Conservation (phyloP, 2,888 invertebrate species). For the Xestoiulus laeticollis region DNA sequence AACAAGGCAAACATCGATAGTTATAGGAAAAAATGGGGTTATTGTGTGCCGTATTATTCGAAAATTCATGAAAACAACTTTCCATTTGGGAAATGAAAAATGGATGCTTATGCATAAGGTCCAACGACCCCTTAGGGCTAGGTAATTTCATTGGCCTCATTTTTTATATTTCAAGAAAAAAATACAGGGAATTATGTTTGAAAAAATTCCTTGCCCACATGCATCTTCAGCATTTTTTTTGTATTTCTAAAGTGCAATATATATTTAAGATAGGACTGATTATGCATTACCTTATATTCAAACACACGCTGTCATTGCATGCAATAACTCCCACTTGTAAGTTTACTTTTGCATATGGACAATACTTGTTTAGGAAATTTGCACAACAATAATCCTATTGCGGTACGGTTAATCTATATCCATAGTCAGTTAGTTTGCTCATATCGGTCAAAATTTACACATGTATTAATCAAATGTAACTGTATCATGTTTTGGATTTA, state of each 20-base stretch:
- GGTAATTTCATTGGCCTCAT: constrained; percentile 39
- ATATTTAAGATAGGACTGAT: neutral
- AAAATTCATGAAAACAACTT: constrained; percentile 38
- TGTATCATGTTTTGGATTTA: neutral
- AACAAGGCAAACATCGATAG: constrained; percentile 13
- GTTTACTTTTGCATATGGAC: neutral
- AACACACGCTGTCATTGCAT: neutral
- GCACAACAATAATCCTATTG: neutral
- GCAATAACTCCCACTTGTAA: neutral
- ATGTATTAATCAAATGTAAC: neutral
- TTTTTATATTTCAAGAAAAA: neutral
- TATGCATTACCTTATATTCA: neutral
- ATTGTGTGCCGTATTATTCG: neutral
- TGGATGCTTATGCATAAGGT: neutral
- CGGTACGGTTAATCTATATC: neutral
- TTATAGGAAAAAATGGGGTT: constrained; percentile 16
- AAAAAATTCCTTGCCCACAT: neutral
- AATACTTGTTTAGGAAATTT: neutral
- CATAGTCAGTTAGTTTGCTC: neutral
- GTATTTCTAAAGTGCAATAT: neutral
- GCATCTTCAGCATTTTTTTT: neutral
- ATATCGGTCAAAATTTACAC: neutral
- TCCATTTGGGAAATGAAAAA: constrained; percentile 10
- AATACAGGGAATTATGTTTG: neutral
- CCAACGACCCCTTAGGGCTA: constrained; percentile 41